phyloP scores from a whole-genome alignment of 2,888 invertebrate genomes.

The Carterocephalus palaemon region DNA sequence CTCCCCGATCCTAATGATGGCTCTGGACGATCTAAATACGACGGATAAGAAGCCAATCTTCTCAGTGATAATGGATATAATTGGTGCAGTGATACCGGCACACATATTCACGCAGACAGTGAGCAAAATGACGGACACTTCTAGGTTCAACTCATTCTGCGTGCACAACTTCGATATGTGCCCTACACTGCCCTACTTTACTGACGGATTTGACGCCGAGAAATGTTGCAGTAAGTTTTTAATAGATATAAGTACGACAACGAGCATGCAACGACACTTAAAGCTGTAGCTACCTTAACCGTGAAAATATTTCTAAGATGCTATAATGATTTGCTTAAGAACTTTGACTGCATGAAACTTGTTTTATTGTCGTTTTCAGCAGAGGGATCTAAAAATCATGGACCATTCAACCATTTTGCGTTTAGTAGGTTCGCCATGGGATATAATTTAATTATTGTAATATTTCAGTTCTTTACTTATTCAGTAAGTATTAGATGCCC shows the following conservation, averaged over 20 bases:
- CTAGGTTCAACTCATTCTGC: slow-evolving; percentile 31
- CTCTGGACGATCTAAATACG: slow-evolving; percentile 21
- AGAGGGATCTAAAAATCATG: slow-evolving; percentile 1
- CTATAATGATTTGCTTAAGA: no score
- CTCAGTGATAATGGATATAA: slow-evolving; percentile 5
- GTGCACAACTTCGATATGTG: slow-evolving; percentile 22
- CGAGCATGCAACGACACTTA: no score
- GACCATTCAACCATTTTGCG: slow-evolving; percentile 16
- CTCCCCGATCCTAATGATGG: slow-evolving; percentile 23
- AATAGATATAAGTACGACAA: no score
- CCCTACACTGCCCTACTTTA: slow-evolving; percentile 10
- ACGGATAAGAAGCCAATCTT: slow-evolving; percentile 1
- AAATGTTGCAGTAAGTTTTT: slow-evolving; percentile 13
- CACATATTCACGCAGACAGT: slow-evolving; percentile 26
- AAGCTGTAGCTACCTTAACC: no score
- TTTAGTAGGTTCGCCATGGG: slow-evolving; percentile 14
- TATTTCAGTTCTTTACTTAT: slow-evolving; percentile 6
- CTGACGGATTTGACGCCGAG: slow-evolving; percentile 8
- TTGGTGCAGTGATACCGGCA: slow-evolving; percentile 24
- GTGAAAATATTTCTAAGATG: no score
- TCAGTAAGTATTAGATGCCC: slow-evolving; percentile 10
- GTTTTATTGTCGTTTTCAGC: slow-evolving; percentile 1
- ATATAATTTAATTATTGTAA: slow-evolving; percentile 6
- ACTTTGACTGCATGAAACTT: not conserved
- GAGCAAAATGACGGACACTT: slow-evolving; percentile 23